Conservation (phyloP, 2,113 vertebrate genomes). For the Elachura formosa region DNA sequence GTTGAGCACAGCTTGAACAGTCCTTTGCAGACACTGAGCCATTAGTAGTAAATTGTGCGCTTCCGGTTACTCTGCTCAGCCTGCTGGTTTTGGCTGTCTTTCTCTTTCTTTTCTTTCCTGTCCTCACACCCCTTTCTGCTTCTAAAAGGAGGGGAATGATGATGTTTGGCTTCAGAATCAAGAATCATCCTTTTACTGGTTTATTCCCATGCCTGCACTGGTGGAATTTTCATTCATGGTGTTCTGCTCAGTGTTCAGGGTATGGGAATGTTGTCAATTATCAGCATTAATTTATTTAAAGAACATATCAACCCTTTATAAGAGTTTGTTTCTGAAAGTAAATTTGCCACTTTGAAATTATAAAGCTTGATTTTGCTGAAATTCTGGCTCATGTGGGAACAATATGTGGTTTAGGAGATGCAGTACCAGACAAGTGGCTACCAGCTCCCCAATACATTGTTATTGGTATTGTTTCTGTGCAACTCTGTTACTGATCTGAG, state of each 20-base stretch:
- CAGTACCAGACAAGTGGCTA: not conserved
- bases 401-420: not conserved
- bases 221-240: not conserved
- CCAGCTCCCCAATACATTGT: not conserved
- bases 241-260: not conserved
- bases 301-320: not conserved
- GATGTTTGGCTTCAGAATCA: not conserved
- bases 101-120: not conserved
- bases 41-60: not conserved
- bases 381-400: rapidly evolving
- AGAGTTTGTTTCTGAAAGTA: not conserved
- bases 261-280: not conserved
- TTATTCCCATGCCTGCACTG: not conserved
- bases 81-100: slow-evolving; percentile 25
- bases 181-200: not conserved
- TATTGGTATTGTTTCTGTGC: not conserved
- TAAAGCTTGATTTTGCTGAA: not conserved
- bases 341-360: not conserved
- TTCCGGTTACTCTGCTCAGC: slow-evolving; percentile 6
- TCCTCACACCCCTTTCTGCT: not conserved
- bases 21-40: not conserved
- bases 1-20: slow-evolving; percentile 42
- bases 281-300: not conserved
- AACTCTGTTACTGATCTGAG: not conserved
- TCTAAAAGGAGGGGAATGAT: not conserved